Conservation (phyloP, 2,797 vertebrate species). For the Smutsia temminckii region DNA sequence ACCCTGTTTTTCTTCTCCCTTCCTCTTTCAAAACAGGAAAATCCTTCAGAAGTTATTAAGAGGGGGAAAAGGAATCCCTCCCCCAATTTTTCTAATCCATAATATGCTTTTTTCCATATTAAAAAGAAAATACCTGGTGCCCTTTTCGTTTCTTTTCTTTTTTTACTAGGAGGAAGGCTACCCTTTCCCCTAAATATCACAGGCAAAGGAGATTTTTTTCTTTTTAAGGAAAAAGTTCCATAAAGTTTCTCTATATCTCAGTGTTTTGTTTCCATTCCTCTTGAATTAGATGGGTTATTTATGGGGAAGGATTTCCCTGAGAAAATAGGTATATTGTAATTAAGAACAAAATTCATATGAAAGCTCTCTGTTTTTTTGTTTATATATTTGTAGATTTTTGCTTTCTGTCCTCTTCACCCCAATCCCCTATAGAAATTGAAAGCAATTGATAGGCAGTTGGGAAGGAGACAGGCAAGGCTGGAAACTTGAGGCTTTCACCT, state of each 20-base stretch:
- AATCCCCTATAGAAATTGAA: constrained; percentile 35
- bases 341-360: constrained; percentile 52
- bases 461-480: constrained; percentile 71
- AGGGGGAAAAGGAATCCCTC: neutral
- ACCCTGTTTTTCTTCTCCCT: constrained; percentile 67
- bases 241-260: constrained; percentile 54
- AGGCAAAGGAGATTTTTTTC: neutral
- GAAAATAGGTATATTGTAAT: constrained; percentile 72
- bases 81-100: neutral
- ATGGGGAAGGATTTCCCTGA: constrained; percentile 59
- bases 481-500: constrained; percentile 80
- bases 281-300: constrained; percentile 50
- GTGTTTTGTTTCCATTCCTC: neutral
- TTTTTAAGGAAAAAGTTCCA: constrained; percentile 59
- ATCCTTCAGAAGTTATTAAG: constrained; percentile 54
- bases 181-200: neutral
- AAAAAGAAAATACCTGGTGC: constrained; percentile 35
- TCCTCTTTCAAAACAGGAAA: constrained; percentile 17
- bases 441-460: constrained; percentile 61
- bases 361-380: constrained; percentile 66
- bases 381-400: constrained; percentile 52
- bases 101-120: neutral
- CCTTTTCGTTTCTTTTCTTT: constrained; percentile 66
- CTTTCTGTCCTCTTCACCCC: constrained; percentile 36
- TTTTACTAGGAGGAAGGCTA: neutral